Conservation (phyloP, 2,797 vertebrate species). For the Coregonus sp. region DNA sequence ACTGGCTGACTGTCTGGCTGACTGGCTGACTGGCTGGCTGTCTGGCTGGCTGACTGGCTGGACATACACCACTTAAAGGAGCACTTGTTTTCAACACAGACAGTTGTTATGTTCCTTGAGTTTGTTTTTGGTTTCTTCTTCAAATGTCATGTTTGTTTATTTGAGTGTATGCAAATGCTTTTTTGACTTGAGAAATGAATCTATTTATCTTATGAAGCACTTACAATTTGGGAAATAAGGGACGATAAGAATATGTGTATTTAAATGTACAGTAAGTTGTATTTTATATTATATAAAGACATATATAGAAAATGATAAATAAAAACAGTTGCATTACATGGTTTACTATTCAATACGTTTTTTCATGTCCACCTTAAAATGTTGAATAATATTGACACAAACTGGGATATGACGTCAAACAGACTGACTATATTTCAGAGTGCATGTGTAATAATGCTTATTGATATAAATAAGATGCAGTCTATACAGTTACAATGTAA, state of each 20-base stretch:
- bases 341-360: constrained; percentile 71
- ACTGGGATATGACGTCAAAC: constrained; percentile 65
- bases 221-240: constrained; percentile 83
- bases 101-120: background rate
- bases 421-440: constrained; percentile 77
- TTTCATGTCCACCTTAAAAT: constrained; percentile 68
- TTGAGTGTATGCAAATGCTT: constrained; percentile 90
- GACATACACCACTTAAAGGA: constrained; percentile 49
- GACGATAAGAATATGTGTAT: constrained; percentile 87
- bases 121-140: constrained; percentile 65
- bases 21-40: background rate
- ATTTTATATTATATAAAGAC: constrained; percentile 91
- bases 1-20: no score
- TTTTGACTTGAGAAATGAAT: constrained; percentile 74
- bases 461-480: constrained; percentile 85
- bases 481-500: constrained; percentile 82
- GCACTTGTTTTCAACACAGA: constrained; percentile 80
- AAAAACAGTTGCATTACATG: constrained; percentile 72
- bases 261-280: constrained; percentile 86
- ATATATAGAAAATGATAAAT: constrained; percentile 82
- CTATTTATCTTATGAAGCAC: constrained; percentile 96
- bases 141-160: constrained; percentile 80
- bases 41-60: constrained; percentile 43
- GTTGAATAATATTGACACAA: constrained; percentile 54
- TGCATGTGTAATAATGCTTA: constrained; percentile 88